A percentile compares a stretch with the other conserved stretches of the same genome.
Conservation (phyloP, 2,888 invertebrate genomes). For the Callimorpha dominula region DNA sequence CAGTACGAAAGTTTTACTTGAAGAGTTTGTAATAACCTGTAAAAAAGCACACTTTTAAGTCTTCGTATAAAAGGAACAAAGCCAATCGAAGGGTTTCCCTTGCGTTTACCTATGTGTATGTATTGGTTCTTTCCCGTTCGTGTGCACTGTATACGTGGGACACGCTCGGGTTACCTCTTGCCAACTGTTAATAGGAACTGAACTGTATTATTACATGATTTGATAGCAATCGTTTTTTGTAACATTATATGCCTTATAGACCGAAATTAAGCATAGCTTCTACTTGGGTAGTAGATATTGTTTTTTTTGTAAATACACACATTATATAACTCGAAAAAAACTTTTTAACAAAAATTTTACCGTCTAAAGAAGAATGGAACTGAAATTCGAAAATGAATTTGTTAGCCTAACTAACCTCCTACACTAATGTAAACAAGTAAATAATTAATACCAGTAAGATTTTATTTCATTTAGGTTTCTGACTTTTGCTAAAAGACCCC, state of each 20-base stretch:
- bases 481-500: no score
- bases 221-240: background rate
- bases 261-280: no score
- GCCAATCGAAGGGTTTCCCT: conserved; percentile 77
- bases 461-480: no score
- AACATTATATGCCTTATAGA: background rate
- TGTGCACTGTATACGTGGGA: conserved; percentile 51
- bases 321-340: no score
- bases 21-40: conserved; percentile 28
- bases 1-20: background rate
- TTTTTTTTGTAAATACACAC: no score
- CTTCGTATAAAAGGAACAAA: conserved; percentile 74
- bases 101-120: conserved; percentile 56
- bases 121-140: conserved; percentile 36
- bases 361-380: no score
- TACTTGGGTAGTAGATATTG: no score
- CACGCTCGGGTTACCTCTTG: conserved; percentile 58
- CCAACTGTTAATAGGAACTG: conserved; percentile 33
- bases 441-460: no score
- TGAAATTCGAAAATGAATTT: no score
- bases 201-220: conserved; percentile 9
- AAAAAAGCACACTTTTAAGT: conserved; percentile 59
- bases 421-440: no score
- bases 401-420: no score
- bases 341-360: no score